Evolutionary conservation across 2,113 vertebrate genomes (phyloP).

Genomic region (Phylloscopus whistleri): DNA sequence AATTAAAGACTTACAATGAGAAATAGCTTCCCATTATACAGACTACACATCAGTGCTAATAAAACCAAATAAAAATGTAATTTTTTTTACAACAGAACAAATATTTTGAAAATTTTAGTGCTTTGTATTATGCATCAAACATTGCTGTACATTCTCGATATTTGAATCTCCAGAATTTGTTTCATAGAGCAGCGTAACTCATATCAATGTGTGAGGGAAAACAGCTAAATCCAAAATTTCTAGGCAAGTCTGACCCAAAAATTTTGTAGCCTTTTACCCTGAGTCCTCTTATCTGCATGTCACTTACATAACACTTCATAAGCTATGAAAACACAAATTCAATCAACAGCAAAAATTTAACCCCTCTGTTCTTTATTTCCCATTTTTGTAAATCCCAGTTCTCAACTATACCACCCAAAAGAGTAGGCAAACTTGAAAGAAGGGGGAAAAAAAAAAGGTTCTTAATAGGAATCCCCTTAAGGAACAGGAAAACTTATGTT

Average conservation of each 20-base stretch:
- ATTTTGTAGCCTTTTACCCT: background rate
- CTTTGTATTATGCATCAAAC: background rate
- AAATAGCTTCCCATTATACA: background rate
- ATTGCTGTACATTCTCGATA: background rate
- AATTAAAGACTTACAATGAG: background rate
- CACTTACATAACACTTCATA: background rate
- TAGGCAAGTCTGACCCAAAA: background rate
- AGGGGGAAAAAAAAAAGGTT: background rate
- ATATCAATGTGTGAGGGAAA: background rate
- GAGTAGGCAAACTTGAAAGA: background rate
- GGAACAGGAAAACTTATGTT: background rate
- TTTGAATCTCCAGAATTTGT: background rate
- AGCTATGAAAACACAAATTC: background rate
- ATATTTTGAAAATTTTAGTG: background rate
- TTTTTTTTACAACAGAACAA: background rate
- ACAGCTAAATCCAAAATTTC: background rate
- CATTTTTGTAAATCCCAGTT: background rate
- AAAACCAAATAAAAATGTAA: background rate
- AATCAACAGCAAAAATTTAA: background rate
- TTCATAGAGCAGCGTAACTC: background rate
- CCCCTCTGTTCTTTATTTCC: background rate
- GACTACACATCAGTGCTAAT: background rate
- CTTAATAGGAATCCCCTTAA: background rate
- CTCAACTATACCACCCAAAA: background rate
- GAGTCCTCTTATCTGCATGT: background rate